Evolutionary conservation across 2,888 invertebrate species (phyloP).

Genomic region (Caenorhabditis japonica): DNA sequence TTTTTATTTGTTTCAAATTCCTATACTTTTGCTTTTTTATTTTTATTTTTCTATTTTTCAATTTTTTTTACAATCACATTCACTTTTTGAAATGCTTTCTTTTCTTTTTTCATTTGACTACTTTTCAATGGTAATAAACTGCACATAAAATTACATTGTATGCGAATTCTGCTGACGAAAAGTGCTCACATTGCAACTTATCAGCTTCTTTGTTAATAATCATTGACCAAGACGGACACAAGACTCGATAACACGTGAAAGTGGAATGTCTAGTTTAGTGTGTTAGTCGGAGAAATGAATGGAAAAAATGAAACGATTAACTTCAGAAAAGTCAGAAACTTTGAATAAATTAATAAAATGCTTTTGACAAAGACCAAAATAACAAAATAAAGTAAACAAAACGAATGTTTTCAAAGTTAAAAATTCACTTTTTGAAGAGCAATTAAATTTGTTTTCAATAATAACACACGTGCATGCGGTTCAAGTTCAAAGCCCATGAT

Average conservation of each 20-base stretch:
- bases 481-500: background rate
- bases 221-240: conserved; percentile 40
- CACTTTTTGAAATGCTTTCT: background rate
- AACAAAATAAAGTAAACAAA: no score
- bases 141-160: conserved; percentile 23
- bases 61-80: no score
- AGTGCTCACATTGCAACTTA: conserved; percentile 41
- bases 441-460: conserved; percentile 4
- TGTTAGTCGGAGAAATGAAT: conserved; percentile 14
- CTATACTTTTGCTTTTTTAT: no score
- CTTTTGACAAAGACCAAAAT: no score
- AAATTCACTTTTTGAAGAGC: no score
- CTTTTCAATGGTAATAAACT: conserved; percentile 4
- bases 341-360: no score
- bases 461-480: conserved; percentile 6
- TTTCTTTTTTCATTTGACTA: background rate
- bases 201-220: conserved; percentile 30
- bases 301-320: no score
- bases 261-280: conserved; percentile 50
- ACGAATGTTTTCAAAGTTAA: background rate
- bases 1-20: background rate
- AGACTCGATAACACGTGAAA: conserved; percentile 14
- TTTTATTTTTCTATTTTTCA: no score
- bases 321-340: no score
- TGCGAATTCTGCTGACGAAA: conserved; percentile 5